Percentiles rank a stretch among this genome's conserved stretches.
Conservation (phyloP, 2,888 invertebrate genomes). For the Ganaspis brasiliensis region DNA sequence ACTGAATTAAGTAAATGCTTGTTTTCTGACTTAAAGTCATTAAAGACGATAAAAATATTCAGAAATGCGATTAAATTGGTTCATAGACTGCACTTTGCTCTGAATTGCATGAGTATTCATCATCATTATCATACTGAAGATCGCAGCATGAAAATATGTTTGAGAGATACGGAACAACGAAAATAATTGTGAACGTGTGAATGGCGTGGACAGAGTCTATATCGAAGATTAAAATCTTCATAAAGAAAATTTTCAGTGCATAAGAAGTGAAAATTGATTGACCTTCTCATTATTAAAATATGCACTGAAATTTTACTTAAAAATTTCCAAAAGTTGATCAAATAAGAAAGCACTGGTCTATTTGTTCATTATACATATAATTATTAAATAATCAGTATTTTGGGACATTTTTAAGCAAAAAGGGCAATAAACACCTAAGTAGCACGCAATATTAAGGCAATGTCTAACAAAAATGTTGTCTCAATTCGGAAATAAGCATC, state of each 20-base stretch:
- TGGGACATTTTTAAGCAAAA: too few species aligned
- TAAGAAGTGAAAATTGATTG: not conserved
- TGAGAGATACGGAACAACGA: not conserved
- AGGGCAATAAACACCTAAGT: too few species aligned
- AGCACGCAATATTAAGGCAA: too few species aligned
- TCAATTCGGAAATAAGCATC: too few species aligned
- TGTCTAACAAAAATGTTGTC: too few species aligned
- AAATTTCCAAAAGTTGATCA: too few species aligned
- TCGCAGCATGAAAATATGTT: constrained; percentile 1
- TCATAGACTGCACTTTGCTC: constrained; percentile 37
- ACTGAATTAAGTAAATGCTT: not conserved
- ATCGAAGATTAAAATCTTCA: not conserved
- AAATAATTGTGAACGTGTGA: constrained; percentile 17
- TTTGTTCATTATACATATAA: too few species aligned
- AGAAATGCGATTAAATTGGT: constrained; percentile 17
- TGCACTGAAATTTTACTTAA: too few species aligned
- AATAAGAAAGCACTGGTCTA: too few species aligned
- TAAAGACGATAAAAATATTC: not conserved
- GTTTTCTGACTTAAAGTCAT: not conserved
- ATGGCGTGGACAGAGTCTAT: not conserved
- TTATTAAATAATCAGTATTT: too few species aligned
- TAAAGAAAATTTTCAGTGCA: not conserved
- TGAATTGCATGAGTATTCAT: constrained; percentile 6
- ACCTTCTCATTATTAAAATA: not conserved
- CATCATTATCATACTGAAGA: constrained; percentile 16